Conservation (phyloP, 2,113 vertebrate species). For the Caloenas nicobarica region DNA sequence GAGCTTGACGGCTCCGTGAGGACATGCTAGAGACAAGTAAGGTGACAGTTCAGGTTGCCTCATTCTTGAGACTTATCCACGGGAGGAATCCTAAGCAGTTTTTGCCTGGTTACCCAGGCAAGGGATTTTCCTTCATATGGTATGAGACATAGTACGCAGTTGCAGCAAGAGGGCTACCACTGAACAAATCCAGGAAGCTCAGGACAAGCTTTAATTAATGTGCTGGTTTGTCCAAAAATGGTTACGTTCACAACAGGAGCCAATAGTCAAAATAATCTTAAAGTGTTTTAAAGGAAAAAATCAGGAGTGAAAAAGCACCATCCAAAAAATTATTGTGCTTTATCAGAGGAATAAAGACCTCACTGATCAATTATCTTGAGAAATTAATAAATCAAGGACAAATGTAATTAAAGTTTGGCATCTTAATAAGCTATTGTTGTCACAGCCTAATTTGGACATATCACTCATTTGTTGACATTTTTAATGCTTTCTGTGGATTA, state of each 20-base stretch:
- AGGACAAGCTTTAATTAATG: neutral
- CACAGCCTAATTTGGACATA: neutral
- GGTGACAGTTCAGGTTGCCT: neutral
- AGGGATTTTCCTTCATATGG: neutral
- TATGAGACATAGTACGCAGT: neutral
- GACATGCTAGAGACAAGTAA: neutral
- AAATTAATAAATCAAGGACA: neutral
- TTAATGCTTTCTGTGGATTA: slow-evolving; percentile 35
- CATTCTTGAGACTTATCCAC: neutral
- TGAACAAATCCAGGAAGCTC: neutral
- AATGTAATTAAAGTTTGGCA: neutral
- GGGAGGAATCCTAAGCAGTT: neutral
- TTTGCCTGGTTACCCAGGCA: neutral
- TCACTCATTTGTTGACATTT: neutral
- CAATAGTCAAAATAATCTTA: neutral
- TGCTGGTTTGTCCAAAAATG: neutral
- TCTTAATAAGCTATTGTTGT: neutral
- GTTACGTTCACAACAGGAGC: neutral
- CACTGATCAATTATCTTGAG: neutral
- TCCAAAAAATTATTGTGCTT: neutral
- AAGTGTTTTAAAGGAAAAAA: neutral
- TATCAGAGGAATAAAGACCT: neutral
- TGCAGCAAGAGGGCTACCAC: neutral
- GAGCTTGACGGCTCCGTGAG: neutral
- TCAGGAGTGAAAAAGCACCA: fast-evolving